These are phyloP conservation scores for Halyomorpha halys DNA, from an alignment of 1,140 invertebrate species.

Conservation along the genomic window DNA sequence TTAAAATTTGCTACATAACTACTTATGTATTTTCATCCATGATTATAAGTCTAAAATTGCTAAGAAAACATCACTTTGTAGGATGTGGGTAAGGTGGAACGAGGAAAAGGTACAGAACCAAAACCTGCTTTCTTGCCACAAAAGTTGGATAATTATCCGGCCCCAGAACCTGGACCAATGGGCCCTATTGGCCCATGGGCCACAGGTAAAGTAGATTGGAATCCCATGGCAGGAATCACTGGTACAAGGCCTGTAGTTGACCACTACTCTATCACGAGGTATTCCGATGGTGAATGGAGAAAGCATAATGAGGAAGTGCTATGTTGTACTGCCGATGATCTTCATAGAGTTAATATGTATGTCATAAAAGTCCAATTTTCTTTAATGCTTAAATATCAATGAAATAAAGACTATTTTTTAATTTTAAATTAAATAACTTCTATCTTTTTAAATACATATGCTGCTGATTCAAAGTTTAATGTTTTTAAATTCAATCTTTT, in stretches of 20 bases:
- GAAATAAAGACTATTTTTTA: too few relatives aligned
- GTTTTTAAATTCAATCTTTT: too few relatives aligned
- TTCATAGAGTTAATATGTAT: slow-evolving; percentile 34
- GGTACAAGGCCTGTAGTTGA: slow-evolving; percentile 58
- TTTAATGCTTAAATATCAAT: too few relatives aligned
- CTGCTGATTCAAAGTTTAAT: too few relatives aligned
- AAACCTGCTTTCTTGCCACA: background rate
- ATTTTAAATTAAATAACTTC: too few relatives aligned
- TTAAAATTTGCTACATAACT: too few relatives aligned
- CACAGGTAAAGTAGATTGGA: slow-evolving; percentile 56
- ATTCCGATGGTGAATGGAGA: slow-evolving; percentile 56
- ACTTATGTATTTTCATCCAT: too few relatives aligned
- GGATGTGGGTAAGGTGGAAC: too few relatives aligned
- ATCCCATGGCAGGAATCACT: slow-evolving; percentile 51
- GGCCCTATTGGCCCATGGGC: slow-evolving; percentile 52
- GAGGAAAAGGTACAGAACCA: too few relatives aligned
- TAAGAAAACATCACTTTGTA: too few relatives aligned
- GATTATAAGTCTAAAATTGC: too few relatives aligned
- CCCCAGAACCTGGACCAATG: slow-evolving; percentile 33
- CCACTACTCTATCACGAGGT: slow-evolving; percentile 59
- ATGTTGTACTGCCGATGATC: slow-evolving; percentile 36
- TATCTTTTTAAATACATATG: too few relatives aligned
- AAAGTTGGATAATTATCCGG: background rate
- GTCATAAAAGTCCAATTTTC: background rate
- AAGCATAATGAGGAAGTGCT: slow-evolving; percentile 49